Base-by-base conservation (phyloP, 2,888 invertebrate genomes). In the Sesia apiformis region DNA sequence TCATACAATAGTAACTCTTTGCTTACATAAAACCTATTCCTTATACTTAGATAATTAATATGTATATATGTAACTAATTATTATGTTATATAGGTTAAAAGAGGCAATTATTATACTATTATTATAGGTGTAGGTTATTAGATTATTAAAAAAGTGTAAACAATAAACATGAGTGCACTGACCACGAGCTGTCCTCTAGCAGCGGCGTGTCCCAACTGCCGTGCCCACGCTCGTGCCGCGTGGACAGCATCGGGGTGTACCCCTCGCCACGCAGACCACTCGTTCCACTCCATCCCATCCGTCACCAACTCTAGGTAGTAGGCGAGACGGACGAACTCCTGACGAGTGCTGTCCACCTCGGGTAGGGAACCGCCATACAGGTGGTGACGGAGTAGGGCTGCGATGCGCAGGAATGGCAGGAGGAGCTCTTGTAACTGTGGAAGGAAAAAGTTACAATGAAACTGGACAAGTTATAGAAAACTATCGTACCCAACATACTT, bases 381-480 rank as follows among this genome's bases (percentile, higher is more conserved):
- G 87, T 98, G 97, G 76, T 94, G 94, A 53, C 94, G 92, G 53
- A 98, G 87, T 4, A 98, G 84, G 0, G 97, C 93, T 3, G 97
- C 95, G 53, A 97, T 91, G 51, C 97, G 92, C 61, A 98, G 83
- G 81, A 95, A 97, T 23, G 97, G 97, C 59, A 97, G 84, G 69
- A 96, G 94, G 57, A 96, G 84, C 60, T 93, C 92, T 80, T 96
- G 95, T 55, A 97, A 90, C 91, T 94, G 82, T 42, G 3, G 7
- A 2, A 3, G 23, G 39, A n/a, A 6, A 53, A 38, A 7, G 38
- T 53, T 53, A 43, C 46, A 23, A 23, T 23, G 23, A 23, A 23
- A 23, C 23, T 2, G 23, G 23, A 23, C 23, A 23, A 1, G 23
- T 23, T 23, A 23, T 23, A 23, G 23, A 23, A 23, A 23, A 23